Evolutionary conservation across 1,140 invertebrate species (phyloP).

Genomic region (Radopholus similis): DNA sequence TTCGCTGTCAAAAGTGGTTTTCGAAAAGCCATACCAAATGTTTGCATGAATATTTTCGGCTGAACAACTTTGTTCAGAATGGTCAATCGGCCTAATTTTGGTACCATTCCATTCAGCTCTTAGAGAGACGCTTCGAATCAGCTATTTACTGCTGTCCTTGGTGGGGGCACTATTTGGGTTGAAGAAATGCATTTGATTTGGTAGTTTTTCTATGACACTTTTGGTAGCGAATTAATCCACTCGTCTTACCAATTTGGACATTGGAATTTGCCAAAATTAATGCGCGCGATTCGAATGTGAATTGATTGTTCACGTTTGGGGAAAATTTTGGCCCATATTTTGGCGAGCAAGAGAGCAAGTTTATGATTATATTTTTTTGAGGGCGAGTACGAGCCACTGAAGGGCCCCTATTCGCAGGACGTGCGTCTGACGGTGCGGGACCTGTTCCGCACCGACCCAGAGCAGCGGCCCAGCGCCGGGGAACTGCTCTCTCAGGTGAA

Average conservation of each 20-base stretch:
- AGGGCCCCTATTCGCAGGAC: slow-evolving; percentile 69
- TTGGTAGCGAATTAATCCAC: slow-evolving; percentile 61
- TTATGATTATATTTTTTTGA: slow-evolving; percentile 39
- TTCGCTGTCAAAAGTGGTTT: no score
- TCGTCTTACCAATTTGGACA: background rate
- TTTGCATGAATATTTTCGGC: no score
- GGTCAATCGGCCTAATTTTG: no score
- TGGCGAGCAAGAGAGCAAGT: background rate
- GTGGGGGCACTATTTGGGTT: background rate
- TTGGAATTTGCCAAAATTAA: slow-evolving; percentile 58
- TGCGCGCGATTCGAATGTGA: background rate
- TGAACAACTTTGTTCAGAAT: no score
- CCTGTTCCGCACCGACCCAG: slow-evolving; percentile 62
- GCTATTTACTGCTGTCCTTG: no score
- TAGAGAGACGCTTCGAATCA: no score
- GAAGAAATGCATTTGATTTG: no score
- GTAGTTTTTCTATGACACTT: background rate
- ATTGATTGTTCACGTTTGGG: no score
- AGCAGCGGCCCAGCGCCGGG: slow-evolving; percentile 64
- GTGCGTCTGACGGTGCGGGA: slow-evolving; percentile 65
- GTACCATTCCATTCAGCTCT: no score
- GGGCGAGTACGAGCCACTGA: slow-evolving; percentile 66
- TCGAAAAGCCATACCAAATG: no score
- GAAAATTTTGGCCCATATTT: background rate
- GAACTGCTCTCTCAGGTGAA: slow-evolving; percentile 63